Percentiles rank a stretch among this genome's conserved stretches.
Evolutionary conservation across 2,888 invertebrate species (phyloP).

Genomic region (Parascotia fuliginaria): DNA sequence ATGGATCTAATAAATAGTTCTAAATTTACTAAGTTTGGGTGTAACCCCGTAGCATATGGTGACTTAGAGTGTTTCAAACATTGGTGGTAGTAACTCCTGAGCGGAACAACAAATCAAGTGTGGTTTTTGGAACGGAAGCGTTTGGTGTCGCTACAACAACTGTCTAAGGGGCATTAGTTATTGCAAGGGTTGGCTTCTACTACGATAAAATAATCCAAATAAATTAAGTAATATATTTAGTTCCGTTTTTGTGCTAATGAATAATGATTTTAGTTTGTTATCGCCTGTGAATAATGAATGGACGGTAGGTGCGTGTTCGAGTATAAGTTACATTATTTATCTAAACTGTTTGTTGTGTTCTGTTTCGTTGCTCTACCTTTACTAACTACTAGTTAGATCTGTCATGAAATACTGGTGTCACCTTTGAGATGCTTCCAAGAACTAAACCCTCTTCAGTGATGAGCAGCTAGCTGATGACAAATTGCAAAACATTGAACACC

Average conservation of each 20-base stretch:
- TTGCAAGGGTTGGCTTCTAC: constrained; percentile 52
- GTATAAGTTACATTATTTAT: neutral
- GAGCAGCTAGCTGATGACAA: too few relatives aligned
- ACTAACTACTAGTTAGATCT: too few relatives aligned
- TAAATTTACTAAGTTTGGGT: constrained; percentile 57
- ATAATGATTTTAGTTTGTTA: constrained; percentile 4
- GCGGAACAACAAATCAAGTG: constrained; percentile 82
- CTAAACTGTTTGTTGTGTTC: too few relatives aligned
- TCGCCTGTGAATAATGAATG: neutral
- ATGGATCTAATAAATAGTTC: constrained; percentile 49
- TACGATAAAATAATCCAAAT: constrained; percentile 47
- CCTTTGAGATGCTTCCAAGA: too few relatives aligned
- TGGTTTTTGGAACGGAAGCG: constrained; percentile 78
- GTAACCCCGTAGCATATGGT: constrained; percentile 69
- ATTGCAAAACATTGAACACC: too few relatives aligned
- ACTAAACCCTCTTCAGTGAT: too few relatives aligned
- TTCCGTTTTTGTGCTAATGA: constrained; percentile 28
- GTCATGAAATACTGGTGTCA: too few relatives aligned
- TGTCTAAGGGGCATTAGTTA: constrained; percentile 72
- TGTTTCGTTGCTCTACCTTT: too few relatives aligned
- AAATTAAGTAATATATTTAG: constrained; percentile 36
- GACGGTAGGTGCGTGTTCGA: neutral
- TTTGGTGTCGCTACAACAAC: constrained; percentile 61
- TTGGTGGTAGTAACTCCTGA: constrained; percentile 65
- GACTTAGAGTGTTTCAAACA: constrained; percentile 68